These are phyloP conservation scores for Colinus virginianus DNA, from an alignment of 2,113 vertebrate species.

Conservation along the genomic window DNA sequence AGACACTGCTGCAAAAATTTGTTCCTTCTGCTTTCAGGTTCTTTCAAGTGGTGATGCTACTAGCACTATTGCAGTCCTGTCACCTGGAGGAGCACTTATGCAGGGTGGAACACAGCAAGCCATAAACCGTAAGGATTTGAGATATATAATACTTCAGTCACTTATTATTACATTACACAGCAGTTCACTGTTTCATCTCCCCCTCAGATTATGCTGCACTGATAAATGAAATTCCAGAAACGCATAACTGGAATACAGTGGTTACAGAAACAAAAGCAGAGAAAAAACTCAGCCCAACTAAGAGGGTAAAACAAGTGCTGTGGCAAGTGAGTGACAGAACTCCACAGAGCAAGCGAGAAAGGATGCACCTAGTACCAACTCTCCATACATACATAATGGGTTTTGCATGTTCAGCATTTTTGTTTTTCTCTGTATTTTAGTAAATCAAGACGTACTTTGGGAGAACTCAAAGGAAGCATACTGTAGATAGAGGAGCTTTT, in stretches of 20 bases:
- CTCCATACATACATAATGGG: background rate
- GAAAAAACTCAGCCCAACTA: background rate
- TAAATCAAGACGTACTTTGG: background rate
- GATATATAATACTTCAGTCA: background rate
- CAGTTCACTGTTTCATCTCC: background rate
- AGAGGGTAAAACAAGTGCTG: background rate
- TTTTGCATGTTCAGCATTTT: background rate
- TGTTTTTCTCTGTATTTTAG: background rate
- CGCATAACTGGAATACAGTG: background rate
- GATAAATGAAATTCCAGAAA: background rate
- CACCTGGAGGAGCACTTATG: constrained; percentile 96
- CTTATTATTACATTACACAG: background rate
- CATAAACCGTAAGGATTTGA: constrained; percentile 89
- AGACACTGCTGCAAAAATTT: background rate
- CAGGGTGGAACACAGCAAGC: constrained; percentile 91
- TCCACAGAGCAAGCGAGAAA: background rate
- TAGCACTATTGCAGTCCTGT: constrained; percentile 91
- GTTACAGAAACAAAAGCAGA: background rate
- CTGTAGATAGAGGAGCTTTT: background rate
- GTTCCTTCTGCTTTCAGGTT: constrained; percentile 79
- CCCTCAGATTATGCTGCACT: background rate
- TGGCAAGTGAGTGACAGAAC: background rate
- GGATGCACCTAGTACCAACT: background rate
- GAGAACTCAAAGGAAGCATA: background rate
- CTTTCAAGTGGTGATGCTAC: constrained; percentile 90